phyloP scores from a whole-genome alignment of 2,888 invertebrate species.

The Sphaeridia pumilis region DNA sequence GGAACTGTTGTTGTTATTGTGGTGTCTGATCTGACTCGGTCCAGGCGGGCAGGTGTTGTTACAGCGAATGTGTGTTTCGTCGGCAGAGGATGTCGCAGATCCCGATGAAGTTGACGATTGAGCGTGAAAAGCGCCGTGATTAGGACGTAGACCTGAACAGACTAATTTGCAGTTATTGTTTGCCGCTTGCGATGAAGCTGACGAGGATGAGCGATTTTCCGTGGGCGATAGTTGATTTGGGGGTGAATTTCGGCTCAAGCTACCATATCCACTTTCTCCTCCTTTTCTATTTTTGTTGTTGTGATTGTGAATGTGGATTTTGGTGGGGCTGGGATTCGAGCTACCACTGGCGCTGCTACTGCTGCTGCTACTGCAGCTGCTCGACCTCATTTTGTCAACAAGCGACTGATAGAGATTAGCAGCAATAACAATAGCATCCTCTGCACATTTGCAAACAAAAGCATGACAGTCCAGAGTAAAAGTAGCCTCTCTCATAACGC shows the following conservation, averaged over 20 bases:
- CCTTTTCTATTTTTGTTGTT: conserved; percentile 17
- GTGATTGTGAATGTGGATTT: too few relatives aligned
- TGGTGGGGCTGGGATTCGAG: background rate
- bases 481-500: conserved; percentile 68
- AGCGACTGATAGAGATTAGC: conserved; percentile 80
- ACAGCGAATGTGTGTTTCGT: background rate
- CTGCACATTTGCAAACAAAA: conserved; percentile 76
- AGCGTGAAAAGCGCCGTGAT: background rate
- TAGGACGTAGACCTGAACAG: background rate
- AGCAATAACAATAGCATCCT: conserved; percentile 83
- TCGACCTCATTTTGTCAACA: conserved; percentile 50
- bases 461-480: conserved; percentile 80
- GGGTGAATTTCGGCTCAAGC: conserved; percentile 31
- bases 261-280: conserved; percentile 36
- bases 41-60: background rate
- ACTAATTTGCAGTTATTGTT: conserved; percentile 1
- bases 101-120: too few relatives aligned
- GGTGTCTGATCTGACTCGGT: background rate
- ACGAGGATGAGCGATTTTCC: conserved; percentile 31
- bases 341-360: background rate
- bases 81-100: background rate
- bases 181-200: conserved; percentile 26
- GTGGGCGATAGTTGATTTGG: conserved; percentile 23
- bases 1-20: background rate
- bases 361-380: conserved; percentile 8